A percentile compares a stretch with the other conserved stretches of the same genome.
phyloP scores from a whole-genome alignment of 1,140 invertebrate species.

The Reticulitermes speratus region DNA sequence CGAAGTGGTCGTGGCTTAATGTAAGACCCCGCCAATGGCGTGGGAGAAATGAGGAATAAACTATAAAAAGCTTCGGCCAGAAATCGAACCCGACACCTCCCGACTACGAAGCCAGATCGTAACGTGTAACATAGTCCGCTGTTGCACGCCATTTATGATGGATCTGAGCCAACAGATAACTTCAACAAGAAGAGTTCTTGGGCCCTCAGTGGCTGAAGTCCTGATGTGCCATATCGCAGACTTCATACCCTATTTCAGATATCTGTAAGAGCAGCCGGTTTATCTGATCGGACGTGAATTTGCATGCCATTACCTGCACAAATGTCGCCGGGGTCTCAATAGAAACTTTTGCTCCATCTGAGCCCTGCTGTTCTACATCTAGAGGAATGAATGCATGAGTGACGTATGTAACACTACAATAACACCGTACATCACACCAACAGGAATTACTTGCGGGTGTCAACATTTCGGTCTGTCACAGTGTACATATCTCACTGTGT shows the following conservation, averaged over 20 bases:
- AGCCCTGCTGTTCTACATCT: neutral
- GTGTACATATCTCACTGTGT: no score
- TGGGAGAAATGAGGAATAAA: no score
- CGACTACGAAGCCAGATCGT: no score
- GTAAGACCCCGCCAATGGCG: no score
- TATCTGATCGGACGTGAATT: conserved; percentile 11
- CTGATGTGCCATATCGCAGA: neutral
- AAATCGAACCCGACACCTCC: no score
- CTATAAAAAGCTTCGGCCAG: no score
- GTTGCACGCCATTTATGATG: neutral
- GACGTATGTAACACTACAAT: no score
- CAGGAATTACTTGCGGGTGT: no score
- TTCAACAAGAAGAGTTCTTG: neutral
- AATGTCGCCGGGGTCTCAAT: neutral
- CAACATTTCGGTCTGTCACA: no score
- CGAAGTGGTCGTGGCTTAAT: no score
- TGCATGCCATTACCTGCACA: neutral
- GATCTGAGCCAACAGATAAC: neutral
- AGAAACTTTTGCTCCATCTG: neutral
- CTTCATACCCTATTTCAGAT: neutral
- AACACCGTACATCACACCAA: no score
- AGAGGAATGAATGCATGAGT: no score
- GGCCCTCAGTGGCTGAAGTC: neutral
- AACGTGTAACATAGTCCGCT: neutral
- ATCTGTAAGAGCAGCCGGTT: neutral